Conservation (phyloP, 1,140 invertebrate genomes). For the Panagrolaimus sp. region DNA sequence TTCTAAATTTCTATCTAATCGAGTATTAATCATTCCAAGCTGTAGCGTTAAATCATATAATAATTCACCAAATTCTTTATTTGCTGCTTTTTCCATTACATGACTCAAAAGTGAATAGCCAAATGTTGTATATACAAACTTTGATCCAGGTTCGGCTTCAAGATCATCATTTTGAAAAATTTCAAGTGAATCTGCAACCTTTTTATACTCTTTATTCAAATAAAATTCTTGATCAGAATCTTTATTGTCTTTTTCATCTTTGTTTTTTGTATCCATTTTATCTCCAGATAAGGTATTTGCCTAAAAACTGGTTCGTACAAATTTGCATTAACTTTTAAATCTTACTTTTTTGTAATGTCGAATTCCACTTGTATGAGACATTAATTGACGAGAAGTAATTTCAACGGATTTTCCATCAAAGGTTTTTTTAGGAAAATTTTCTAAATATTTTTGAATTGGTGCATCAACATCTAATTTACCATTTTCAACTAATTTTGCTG, state of each 20-base stretch:
- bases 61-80: slow-evolving; percentile 60
- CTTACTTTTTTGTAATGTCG: slow-evolving; percentile 45
- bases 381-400: slow-evolving; percentile 47
- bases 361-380: slow-evolving; percentile 43
- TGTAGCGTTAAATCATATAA: slow-evolving; percentile 61
- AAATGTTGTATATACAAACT: slow-evolving; percentile 65
- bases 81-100: slow-evolving; percentile 63
- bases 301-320: not conserved
- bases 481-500: slow-evolving; percentile 64
- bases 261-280: slow-evolving; percentile 1
- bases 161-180: slow-evolving; percentile 67
- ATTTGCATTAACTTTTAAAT: slow-evolving; percentile 14
- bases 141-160: slow-evolving; percentile 63
- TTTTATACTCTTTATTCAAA: slow-evolving; percentile 56
- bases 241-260: slow-evolving; percentile 6
- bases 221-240: slow-evolving; percentile 34
- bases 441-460: slow-evolving; percentile 61
- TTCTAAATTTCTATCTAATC: slow-evolving; percentile 63
- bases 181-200: slow-evolving; percentile 61
- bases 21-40: slow-evolving; percentile 64
- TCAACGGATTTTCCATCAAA: slow-evolving; percentile 59
- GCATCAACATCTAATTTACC: slow-evolving; percentile 65
- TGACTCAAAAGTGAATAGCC: slow-evolving; percentile 66
- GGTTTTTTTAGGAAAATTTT: slow-evolving; percentile 63
- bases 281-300: not conserved